These are phyloP conservation scores for Sorex araneus DNA, from an alignment of 2,113 vertebrate genomes.

Conservation along the genomic window DNA sequence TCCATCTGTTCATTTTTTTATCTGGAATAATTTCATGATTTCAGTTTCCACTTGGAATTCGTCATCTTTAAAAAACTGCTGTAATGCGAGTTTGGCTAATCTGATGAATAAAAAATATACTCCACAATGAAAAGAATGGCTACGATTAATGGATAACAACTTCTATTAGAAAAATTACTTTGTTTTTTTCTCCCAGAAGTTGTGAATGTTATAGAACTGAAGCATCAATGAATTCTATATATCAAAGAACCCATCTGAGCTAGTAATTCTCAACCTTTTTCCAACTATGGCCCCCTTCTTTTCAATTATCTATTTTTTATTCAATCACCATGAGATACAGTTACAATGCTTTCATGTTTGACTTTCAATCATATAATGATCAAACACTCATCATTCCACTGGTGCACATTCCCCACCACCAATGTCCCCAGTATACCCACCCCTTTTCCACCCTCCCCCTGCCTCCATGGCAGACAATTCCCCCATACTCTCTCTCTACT, in stretches of 20 bases:
- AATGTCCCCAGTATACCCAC: no score
- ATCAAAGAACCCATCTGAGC: neutral
- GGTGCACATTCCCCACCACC: no score
- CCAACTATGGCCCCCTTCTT: no score
- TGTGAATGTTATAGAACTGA: slow-evolving; percentile 30
- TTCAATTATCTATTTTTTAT: no score
- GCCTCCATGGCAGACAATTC: no score
- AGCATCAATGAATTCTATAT: slow-evolving; percentile 22
- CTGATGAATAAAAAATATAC: slow-evolving; percentile 62
- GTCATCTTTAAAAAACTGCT: slow-evolving; percentile 65
- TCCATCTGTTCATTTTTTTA: slow-evolving; percentile 73
- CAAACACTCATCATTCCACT: no score
- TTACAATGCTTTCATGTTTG: no score
- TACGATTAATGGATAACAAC: slow-evolving; percentile 26
- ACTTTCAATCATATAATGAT: no score
- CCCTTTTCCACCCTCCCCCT: no score
- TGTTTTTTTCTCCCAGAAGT: slow-evolving; percentile 56
- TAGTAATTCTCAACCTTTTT: no score
- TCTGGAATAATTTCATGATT: slow-evolving; percentile 64
- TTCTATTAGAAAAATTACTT: slow-evolving; percentile 31
- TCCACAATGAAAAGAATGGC: slow-evolving; percentile 24
- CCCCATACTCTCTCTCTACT: no score
- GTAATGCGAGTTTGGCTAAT: slow-evolving; percentile 64
- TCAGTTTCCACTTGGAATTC: slow-evolving; percentile 55
- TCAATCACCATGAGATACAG: no score